Evolutionary conservation across 2,797 vertebrate species (phyloP), one percentile per base, ranked within the genome.

Genomic region (Xenopus petersii): DNA sequence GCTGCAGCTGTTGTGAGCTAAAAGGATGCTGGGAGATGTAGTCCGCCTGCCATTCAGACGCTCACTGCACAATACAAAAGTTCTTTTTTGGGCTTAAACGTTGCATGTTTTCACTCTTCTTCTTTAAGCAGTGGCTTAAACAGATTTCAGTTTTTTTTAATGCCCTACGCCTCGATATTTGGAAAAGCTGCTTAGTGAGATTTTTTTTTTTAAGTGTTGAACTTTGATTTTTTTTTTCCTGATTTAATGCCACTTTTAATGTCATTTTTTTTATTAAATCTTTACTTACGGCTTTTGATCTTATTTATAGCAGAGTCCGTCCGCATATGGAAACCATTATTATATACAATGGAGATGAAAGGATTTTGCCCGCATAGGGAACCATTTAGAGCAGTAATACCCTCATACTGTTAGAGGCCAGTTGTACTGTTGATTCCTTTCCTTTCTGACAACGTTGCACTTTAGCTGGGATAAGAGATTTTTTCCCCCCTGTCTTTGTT

Each of bases 221-320:
- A 81, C 82, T 83, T 87, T 79, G 84, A 71, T 83, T 67, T 85
- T 84, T 85, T 84, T 30, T 71, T 61, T 76, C 77, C 75, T 77
- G 82, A 86, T 88, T 88, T 87, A 88, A 85, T 85, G 84, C 85
- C 85, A 80, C 82, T 81, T 82, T 81, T 84, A 86, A 85, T 83
- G 82, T 85, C 79, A 75, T 83, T 81, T 21, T 21, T 81, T 80
- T 86, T 84, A 88, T 89, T 87, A 89, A 89, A 88, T 86, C 86
- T 86, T 89, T 89, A 86, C 85, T 64, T 86, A 84, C 87, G 64
- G 68, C 88, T 88, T 91, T 91, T 91, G 88, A 91, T 91, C 88
- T 90, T 90, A 89, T 91, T 91, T 91, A 90, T 90, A 89, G 87
- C 87, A 62, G 72, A 90, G 84, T 88, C 89, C 87, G 82, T 60